phyloP scores from a whole-genome alignment of 2,113 vertebrate species.

The Chrysemys picta region DNA sequence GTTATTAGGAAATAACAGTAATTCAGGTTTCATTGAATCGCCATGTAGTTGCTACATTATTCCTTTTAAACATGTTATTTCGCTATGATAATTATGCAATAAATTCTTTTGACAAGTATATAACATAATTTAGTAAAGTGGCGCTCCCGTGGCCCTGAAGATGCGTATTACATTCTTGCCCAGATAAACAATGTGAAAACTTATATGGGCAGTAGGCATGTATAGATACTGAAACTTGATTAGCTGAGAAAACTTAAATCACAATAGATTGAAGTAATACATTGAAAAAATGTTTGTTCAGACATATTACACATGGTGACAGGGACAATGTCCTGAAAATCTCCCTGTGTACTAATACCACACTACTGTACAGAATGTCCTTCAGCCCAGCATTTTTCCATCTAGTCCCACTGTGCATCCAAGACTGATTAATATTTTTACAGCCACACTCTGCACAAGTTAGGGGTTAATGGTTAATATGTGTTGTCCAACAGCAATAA shows the following conservation, averaged over 20 bases:
- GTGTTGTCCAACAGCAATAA: background rate
- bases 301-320: background rate
- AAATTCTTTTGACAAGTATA: background rate
- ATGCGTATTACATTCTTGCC: background rate
- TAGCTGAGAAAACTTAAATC: background rate
- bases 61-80: rapidly evolving
- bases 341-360: rapidly evolving
- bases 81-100: background rate
- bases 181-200: rapidly evolving
- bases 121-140: background rate
- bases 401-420: background rate
- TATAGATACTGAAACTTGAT: background rate
- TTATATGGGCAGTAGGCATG: rapidly evolving
- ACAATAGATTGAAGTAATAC: background rate
- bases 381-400: background rate
- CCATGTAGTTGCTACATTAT: background rate
- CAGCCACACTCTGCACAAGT: background rate
- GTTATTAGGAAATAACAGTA: background rate
- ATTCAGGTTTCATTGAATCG: background rate
- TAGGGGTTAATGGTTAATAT: background rate
- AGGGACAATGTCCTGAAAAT: background rate
- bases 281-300: background rate
- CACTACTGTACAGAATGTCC: background rate
- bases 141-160: background rate
- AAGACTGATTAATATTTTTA: background rate